Conservation (phyloP, 2,113 vertebrate species). For the Sturnus vulgaris region DNA sequence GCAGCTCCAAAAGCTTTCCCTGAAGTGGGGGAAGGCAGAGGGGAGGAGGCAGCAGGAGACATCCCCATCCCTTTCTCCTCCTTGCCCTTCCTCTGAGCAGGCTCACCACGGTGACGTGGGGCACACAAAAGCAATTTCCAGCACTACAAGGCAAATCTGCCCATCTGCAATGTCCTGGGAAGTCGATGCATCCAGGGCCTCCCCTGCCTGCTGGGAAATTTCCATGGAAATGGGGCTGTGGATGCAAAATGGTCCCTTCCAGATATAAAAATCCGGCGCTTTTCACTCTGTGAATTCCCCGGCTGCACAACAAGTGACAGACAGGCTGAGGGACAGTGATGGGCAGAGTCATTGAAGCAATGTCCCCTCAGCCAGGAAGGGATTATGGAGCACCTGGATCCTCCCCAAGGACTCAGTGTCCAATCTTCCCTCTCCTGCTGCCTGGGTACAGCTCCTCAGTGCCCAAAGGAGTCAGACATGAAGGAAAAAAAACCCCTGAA, state of each 20-base stretch:
- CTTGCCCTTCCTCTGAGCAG: background rate
- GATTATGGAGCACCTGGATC: background rate
- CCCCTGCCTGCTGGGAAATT: background rate
- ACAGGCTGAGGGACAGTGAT: conserved; percentile 20
- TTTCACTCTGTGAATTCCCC: background rate
- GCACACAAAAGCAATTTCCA: background rate
- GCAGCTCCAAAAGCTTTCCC: background rate
- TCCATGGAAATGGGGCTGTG: background rate
- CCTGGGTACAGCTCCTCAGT: background rate
- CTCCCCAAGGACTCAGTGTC: background rate
- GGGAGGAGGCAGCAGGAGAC: background rate
- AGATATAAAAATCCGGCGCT: background rate
- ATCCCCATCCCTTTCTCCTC: background rate
- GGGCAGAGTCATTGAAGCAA: conserved; percentile 25
- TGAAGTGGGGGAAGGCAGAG: background rate
- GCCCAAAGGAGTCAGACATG: background rate
- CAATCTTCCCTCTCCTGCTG: background rate
- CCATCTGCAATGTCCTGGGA: background rate
- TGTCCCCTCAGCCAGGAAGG: background rate
- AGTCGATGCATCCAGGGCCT: background rate
- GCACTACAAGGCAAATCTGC: background rate
- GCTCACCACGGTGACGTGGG: background rate
- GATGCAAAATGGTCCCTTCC: background rate
- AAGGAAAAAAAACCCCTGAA: background rate
- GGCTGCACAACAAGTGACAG: background rate